Evolutionary conservation across 2,888 invertebrate genomes (phyloP).

Genomic region (Lepidocyrtoides sp.): DNA sequence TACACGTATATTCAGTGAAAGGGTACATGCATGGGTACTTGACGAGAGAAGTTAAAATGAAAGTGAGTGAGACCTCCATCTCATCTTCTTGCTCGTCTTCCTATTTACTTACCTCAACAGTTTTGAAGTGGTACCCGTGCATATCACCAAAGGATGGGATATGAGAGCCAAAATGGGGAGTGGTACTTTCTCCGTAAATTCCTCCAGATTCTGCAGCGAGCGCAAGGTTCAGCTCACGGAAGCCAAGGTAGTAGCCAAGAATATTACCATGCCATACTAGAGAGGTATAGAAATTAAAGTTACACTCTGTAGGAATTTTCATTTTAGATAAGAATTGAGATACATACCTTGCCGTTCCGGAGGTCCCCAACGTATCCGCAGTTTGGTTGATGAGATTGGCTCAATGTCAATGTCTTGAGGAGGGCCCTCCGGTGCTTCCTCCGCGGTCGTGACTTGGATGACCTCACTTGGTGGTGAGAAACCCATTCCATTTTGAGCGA

Average conservation of each 20-base stretch:
- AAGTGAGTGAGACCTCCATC: neutral
- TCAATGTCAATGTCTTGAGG: constrained; percentile 94
- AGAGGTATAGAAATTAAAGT: too few relatives aligned
- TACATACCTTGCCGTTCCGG: constrained; percentile 92
- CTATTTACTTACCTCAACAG: constrained; percentile 89
- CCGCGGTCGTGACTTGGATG: constrained; percentile 94
- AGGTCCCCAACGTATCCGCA: constrained; percentile 95
- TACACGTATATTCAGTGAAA: neutral
- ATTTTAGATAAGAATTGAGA: too few relatives aligned
- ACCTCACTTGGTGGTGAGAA: constrained; percentile 95
- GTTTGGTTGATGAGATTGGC: constrained; percentile 93
- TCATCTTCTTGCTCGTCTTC: neutral
- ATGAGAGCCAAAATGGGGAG: constrained; percentile 76
- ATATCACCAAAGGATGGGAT: constrained; percentile 79
- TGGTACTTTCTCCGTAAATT: constrained; percentile 75
- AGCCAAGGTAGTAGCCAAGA: constrained; percentile 92
- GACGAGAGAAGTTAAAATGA: constrained; percentile 28
- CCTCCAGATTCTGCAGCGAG: constrained; percentile 61
- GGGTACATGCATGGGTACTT: constrained; percentile 30
- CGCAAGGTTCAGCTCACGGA: constrained; percentile 75
- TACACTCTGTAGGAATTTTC: too few relatives aligned
- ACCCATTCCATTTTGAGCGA: constrained; percentile 96
- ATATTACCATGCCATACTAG: constrained; percentile 94
- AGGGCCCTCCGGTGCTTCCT: constrained; percentile 95
- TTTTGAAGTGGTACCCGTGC: constrained; percentile 88